Base-by-base conservation (phyloP, 2,113 vertebrate genomes). In the Morone chrysops region DNA sequence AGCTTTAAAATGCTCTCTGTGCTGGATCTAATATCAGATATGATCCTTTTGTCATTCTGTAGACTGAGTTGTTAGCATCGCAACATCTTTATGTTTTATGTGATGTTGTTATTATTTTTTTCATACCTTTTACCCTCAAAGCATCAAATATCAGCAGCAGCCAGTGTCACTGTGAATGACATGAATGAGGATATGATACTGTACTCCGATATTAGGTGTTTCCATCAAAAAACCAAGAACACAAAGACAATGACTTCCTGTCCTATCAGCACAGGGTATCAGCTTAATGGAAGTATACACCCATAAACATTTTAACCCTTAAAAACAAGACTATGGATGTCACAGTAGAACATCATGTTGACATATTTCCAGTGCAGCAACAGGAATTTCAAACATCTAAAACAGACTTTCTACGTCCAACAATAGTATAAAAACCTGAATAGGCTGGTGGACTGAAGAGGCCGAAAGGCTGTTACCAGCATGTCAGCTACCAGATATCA, bases 81-180 rank as follows among this genome's bases (percentile, higher is more conserved):
- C 20, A 41, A 5, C 20, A 22, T 56, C 31, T 56, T 43, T 22
- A 16, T 31, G 31, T 56, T 54, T 70, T 12, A 13, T 13, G 45
- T 31, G 8, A 3, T 41, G 17, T 62, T 41, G 16, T n/a, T 13
- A 4, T 36, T 8, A 20, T 8, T 11, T 48, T 70, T 54, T 41
- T 54, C n/a, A 22, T 22, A 25, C 2, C 12, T 57, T 11, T 43
- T n/a, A 56, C 38, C 69, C 38, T 43, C 51, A 45, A 6, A 17
- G 53, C n/a, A 31, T 71, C 40, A 45, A 18, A 47, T 47, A 45
- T 18, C 54, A 36, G 6, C 70, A 47, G 54, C 70, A 47, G 54
- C 71, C 57, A 20, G n/a, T 50, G 71, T 67, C 63, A 17, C 17
- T 67, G n/a, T 31, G 65, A 48, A 17, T 38, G 56, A 20, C 70